phyloP scores from a whole-genome alignment of 2,797 vertebrate species.

The Neosalanx taihuensis region DNA sequence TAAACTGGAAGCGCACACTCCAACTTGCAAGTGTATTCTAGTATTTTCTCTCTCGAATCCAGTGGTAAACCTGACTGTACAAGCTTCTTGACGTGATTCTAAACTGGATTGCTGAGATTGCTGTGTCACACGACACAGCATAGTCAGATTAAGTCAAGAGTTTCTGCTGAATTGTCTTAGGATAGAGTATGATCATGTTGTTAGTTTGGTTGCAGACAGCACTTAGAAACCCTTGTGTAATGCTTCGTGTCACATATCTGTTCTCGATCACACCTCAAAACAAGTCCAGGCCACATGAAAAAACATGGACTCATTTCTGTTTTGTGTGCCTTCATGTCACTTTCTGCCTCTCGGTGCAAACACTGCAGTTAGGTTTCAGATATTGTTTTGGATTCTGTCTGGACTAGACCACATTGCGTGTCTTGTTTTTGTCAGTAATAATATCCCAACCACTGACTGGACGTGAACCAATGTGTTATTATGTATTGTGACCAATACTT shows the following conservation, averaged over 20 bases:
- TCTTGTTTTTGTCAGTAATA: too few relatives aligned
- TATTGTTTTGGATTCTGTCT: too few relatives aligned
- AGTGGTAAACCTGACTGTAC: not conserved
- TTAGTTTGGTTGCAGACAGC: not conserved
- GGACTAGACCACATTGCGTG: too few relatives aligned
- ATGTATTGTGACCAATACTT: not conserved
- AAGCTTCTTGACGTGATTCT: constrained; percentile 3
- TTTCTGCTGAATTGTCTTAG: too few relatives aligned
- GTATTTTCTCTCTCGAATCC: not conserved
- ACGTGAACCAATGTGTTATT: not conserved
- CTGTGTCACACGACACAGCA: constrained; percentile 10
- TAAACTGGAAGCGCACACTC: too few relatives aligned
- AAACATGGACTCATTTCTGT: not conserved
- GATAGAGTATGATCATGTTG: not conserved
- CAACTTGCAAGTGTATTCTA: too few relatives aligned
- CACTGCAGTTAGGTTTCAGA: too few relatives aligned
- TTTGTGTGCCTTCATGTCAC: not conserved
- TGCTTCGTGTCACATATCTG: not conserved
- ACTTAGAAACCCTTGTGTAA: not conserved
- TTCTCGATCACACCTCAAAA: not conserved
- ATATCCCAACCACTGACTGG: not conserved
- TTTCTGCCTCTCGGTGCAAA: too few relatives aligned
- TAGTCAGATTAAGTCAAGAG: too few relatives aligned
- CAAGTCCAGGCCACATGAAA: not conserved
- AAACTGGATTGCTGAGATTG: constrained; percentile 17